Evolutionary conservation across 2,797 vertebrate species (phyloP).

Genomic region (Pseudotriccus pelzelni): DNA sequence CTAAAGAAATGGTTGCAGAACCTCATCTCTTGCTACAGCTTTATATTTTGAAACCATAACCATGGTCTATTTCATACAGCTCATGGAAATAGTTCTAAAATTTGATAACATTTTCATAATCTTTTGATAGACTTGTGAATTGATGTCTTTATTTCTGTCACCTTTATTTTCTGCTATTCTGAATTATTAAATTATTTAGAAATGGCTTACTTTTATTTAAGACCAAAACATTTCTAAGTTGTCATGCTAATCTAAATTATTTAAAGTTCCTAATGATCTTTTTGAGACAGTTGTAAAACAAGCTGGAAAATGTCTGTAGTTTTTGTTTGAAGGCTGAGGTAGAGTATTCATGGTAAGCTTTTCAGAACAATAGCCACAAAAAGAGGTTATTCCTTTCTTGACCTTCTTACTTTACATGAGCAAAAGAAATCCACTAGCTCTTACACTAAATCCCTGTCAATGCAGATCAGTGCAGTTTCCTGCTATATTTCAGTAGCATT

Average conservation of each 20-base stretch:
- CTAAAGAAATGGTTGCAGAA: background rate
- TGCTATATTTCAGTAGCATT: background rate
- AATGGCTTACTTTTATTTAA: background rate
- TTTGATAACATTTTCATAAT: background rate
- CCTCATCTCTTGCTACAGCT: background rate
- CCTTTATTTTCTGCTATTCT: slow-evolving; percentile 15
- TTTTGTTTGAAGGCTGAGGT: background rate
- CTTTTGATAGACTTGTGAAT: background rate
- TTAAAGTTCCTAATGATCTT: background rate
- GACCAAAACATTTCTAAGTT: background rate
- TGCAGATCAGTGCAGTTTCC: background rate
- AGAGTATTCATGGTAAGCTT: background rate
- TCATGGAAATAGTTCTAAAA: background rate
- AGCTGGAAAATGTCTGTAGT: background rate
- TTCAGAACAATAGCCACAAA: background rate
- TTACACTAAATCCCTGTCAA: background rate
- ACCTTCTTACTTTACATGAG: background rate
- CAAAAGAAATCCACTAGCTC: background rate
- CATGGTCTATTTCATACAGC: background rate
- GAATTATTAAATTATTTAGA: background rate
- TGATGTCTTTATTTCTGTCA: background rate
- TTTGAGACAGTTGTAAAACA: background rate
- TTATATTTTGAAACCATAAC: background rate
- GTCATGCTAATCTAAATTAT: background rate
- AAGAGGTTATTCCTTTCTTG: background rate